These are phyloP conservation scores for Mylabris phalerata DNA, from an alignment of 1,140 invertebrate genomes.

Conservation along the genomic window DNA sequence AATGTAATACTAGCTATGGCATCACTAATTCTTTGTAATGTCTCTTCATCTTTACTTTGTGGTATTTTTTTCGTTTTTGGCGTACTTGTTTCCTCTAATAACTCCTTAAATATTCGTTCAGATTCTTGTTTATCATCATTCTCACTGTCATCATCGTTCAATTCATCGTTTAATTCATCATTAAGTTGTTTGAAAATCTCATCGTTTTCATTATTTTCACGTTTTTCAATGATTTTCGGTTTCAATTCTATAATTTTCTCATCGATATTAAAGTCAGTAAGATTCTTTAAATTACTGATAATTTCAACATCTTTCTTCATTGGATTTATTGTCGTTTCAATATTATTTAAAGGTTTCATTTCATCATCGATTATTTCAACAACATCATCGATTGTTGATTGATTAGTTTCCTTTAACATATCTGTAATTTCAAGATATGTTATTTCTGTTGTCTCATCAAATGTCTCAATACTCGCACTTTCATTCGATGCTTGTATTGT, in stretches of 20 bases:
- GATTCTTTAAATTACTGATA: constrained; percentile 7
- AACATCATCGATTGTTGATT: constrained; percentile 1
- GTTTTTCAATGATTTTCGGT: constrained; percentile 19
- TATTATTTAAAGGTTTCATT: not conserved
- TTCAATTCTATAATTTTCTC: not conserved
- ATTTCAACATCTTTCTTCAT: constrained; percentile 20
- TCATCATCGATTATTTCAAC: constrained; percentile 10
- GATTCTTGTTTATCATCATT: constrained; percentile 29
- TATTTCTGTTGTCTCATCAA: constrained; percentile 31
- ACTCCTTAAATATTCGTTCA: constrained; percentile 33
- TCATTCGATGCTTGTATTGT: constrained; percentile 6
- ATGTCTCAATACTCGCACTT: constrained; percentile 21
- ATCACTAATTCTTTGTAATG: constrained; percentile 26
- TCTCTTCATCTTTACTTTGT: constrained; percentile 11
- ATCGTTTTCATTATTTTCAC: constrained; percentile 17
- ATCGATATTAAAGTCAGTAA: constrained; percentile 20
- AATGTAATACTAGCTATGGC: constrained; percentile 26
- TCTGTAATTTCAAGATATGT: constrained; percentile 20
- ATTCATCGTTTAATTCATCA: constrained; percentile 26
- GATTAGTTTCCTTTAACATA: constrained; percentile 17
- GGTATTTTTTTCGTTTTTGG: constrained; percentile 14
- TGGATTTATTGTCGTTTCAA: not conserved
- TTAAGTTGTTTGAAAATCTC: constrained; percentile 31
- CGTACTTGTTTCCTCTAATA: constrained; percentile 32
- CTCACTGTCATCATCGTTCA: constrained; percentile 15